Percentiles rank a stretch among this genome's conserved stretches.
Conservation (phyloP, 2,888 invertebrate genomes). For the Drosophila antonietae region DNA sequence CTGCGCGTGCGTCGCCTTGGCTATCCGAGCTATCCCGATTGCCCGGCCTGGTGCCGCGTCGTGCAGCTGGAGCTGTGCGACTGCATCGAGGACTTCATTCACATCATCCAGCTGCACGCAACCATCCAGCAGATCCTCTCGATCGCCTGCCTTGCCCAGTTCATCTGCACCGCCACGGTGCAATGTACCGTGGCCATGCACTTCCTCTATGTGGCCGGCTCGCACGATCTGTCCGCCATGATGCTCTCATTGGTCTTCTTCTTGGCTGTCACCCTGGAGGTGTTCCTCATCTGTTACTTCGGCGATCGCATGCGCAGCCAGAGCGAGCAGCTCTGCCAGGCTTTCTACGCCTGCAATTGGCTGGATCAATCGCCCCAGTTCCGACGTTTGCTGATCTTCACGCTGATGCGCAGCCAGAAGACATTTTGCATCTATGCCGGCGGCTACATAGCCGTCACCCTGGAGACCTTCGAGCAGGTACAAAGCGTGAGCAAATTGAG, state of each 20-base stretch:
- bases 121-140: constrained; percentile 86
- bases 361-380: constrained; percentile 85
- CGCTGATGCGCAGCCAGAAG: constrained; percentile 86
- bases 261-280: constrained; percentile 86
- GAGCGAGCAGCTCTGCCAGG: constrained; percentile 85
- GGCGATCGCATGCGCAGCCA: constrained; percentile 86
- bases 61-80: constrained; percentile 57
- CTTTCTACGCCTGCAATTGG: constrained; percentile 86
- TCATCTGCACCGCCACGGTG: constrained; percentile 85
- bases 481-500: too few species aligned
- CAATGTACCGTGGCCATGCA: constrained; percentile 85
- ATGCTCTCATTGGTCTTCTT: constrained; percentile 82
- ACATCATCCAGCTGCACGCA: constrained; percentile 83
- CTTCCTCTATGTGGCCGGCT: constrained; percentile 84
- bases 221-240: constrained; percentile 68
- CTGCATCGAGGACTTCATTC: constrained; percentile 77
- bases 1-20: constrained; percentile 76
- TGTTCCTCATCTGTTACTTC: constrained; percentile 86
- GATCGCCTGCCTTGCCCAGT: constrained; percentile 86
- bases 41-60: background rate
- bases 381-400: constrained; percentile 84
- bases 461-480: constrained; percentile 85
- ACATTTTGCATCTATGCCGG: constrained; percentile 86
- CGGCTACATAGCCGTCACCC: constrained; percentile 85
- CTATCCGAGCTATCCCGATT: background rate